Percentiles rank a stretch among this genome's conserved stretches.
Conservation (phyloP, 2,113 vertebrate genomes). For the Xenopus borealis region DNA sequence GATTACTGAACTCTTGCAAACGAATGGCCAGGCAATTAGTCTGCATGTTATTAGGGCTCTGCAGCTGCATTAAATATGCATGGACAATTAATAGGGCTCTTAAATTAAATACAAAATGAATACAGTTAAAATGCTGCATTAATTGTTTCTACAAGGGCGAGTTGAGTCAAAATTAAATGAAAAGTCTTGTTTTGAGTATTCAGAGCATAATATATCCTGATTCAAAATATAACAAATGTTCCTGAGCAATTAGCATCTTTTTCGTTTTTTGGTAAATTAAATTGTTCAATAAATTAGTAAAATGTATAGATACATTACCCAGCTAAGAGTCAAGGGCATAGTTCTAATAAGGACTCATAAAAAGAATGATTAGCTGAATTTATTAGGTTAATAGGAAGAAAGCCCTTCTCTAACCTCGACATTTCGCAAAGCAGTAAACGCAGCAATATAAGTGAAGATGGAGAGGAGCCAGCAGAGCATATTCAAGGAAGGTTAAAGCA, state of each 20-base stretch:
- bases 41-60: slow-evolving; percentile 35
- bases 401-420: background rate
- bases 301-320: slow-evolving; percentile 3
- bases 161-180: slow-evolving; percentile 27
- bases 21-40: slow-evolving; percentile 43
- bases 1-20: slow-evolving; percentile 23
- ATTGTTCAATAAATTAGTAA: slow-evolving; percentile 19
- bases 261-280: background rate
- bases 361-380: slow-evolving; percentile 17
- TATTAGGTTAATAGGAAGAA: slow-evolving; percentile 6
- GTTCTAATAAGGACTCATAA: slow-evolving; percentile 29
- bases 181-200: background rate
- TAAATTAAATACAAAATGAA: slow-evolving; percentile 43
- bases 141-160: slow-evolving; percentile 33
- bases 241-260: slow-evolving; percentile 24
- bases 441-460: background rate
- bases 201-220: background rate
- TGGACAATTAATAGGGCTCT: slow-evolving; percentile 41
- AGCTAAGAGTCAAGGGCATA: slow-evolving; percentile 21
- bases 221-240: slow-evolving; percentile 39
- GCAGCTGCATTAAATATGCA: slow-evolving; percentile 44
- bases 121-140: slow-evolving; percentile 33
- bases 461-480: background rate
- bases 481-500: too few relatives aligned
- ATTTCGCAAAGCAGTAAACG: background rate